These are phyloP conservation scores for Pristionchus exspectatus DNA, from an alignment of 2,888 invertebrate genomes.

Conservation along the genomic window DNA sequence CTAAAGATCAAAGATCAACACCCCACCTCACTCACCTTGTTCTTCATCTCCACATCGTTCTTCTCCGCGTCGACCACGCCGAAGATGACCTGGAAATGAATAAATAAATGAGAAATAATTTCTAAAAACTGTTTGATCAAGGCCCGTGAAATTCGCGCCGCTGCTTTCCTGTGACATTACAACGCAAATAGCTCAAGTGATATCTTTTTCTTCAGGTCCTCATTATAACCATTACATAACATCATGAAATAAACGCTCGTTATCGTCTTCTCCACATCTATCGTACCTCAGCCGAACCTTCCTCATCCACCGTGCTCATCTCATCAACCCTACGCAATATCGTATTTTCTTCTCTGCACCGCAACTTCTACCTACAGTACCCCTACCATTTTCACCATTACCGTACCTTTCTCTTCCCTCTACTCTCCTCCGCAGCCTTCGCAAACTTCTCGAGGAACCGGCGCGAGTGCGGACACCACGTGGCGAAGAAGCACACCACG, in stretches of 20 bases:
- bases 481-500: constrained; percentile 57
- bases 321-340: too few relatives aligned
- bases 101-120: neutral
- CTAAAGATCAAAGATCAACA: neutral
- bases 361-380: too few relatives aligned
- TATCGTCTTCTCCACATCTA: too few relatives aligned
- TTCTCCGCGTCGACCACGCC: constrained; percentile 57
- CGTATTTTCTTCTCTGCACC: too few relatives aligned
- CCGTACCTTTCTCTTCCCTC: constrained; percentile 46
- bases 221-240: too few relatives aligned
- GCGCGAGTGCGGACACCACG: constrained; percentile 59
- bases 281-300: neutral
- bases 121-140: neutral
- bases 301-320: neutral
- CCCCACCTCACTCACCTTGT: neutral
- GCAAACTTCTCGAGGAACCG: neutral
- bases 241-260: neutral
- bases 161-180: neutral
- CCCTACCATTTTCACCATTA: neutral
- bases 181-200: too few relatives aligned
- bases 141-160: neutral
- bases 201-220: too few relatives aligned
- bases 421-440: constrained; percentile 44
- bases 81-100: constrained; percentile 52
- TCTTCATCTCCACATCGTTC: constrained; percentile 58